A percentile compares a stretch with the other conserved stretches of the same genome.
Evolutionary conservation across 2,888 invertebrate genomes (phyloP).

Genomic region (Drosophila quasianomalipes): DNA sequence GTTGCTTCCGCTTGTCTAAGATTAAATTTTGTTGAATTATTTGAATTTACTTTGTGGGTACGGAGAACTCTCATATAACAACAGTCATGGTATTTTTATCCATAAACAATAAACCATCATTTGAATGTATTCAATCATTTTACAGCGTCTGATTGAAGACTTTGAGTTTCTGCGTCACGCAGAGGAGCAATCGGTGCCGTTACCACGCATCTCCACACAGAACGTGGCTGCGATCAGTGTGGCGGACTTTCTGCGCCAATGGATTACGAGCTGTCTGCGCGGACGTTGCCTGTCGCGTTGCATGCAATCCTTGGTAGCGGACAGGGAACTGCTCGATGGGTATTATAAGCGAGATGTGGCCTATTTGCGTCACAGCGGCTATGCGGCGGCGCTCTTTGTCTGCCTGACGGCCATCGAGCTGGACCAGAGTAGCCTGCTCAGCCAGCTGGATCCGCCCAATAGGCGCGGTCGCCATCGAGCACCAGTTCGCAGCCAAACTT

Average conservation of each 20-base stretch:
- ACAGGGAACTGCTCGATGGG: conserved; percentile 87
- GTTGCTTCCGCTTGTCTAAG: background rate
- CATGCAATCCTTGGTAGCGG: conserved; percentile 88
- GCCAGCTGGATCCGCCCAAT: conserved; percentile 88
- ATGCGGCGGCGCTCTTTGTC: conserved; percentile 88
- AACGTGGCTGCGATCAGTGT: conserved; percentile 24
- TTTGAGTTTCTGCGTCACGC: conserved; percentile 78
- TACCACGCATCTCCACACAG: background rate
- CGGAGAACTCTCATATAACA: background rate
- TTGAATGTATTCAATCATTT: background rate
- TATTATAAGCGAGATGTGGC: conserved; percentile 87
- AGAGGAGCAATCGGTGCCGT: conserved; percentile 47
- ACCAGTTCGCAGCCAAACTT: conserved; percentile 87
- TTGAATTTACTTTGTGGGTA: background rate
- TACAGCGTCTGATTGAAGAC: conserved; percentile 73
- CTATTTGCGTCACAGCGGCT: conserved; percentile 87
- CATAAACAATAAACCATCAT: background rate
- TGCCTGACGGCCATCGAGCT: conserved; percentile 89
- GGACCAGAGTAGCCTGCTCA: conserved; percentile 87
- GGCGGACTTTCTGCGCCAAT: conserved; percentile 63
- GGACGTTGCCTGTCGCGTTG: conserved; percentile 82
- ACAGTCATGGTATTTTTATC: background rate
- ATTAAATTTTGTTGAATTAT: background rate
- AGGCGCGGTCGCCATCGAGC: conserved; percentile 82
- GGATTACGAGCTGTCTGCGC: conserved; percentile 72